Evolutionary conservation across 2,113 vertebrate species (phyloP), one percentile per base, ranked within the genome.

Genomic region (Eubucco bourcierii): DNA sequence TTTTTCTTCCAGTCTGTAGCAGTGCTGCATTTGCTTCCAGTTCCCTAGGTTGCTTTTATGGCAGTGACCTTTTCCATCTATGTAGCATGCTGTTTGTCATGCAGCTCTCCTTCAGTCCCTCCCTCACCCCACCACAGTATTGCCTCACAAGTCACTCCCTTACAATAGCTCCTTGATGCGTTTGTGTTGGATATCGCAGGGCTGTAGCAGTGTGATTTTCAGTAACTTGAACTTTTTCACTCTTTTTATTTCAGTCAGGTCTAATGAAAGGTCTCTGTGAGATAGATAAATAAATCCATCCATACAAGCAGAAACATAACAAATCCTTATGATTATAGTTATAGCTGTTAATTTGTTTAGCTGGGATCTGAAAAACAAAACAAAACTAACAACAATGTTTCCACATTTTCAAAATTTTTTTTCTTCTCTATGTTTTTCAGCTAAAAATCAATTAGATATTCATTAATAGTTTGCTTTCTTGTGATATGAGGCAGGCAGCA

Each of bases 1-100:
- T 96, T 96, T 97, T 97, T 90, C 89, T 93, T 92, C 86, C 89
- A 21, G 31, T 90, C 94, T 93, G 71, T 89, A 92, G 96, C 94
- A 94, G 56, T 31, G 73, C 95, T 94, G 91, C 92, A 20, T 88
- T 96, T 80, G 53, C 90, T 97, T 41, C 78, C 85, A 64, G 84
- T 87, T 95, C 88, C 95, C 96, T 88, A 95, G 90, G 94, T 91
- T 86, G 96, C 94, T 97, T 97, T 98, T 96, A 94, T 97, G 91
- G 92, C 90, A 23, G 14, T 97, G 96, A 97, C 96, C 96, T 98
- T 98, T 98, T 88, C 79, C 52, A 39, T 94, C 77, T 93, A 61
- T 6, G 21, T 52, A 55, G 96, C 94, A 82, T 82, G 46, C 77
- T 75, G 1, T 93, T 96, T 93, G 28, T 88, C 87, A 88, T 95